Percentiles rank a stretch among this genome's conserved stretches.
These are phyloP conservation scores for Lepus timidus DNA, from an alignment of 2,113 vertebrate species.

Conservation along the genomic window DNA sequence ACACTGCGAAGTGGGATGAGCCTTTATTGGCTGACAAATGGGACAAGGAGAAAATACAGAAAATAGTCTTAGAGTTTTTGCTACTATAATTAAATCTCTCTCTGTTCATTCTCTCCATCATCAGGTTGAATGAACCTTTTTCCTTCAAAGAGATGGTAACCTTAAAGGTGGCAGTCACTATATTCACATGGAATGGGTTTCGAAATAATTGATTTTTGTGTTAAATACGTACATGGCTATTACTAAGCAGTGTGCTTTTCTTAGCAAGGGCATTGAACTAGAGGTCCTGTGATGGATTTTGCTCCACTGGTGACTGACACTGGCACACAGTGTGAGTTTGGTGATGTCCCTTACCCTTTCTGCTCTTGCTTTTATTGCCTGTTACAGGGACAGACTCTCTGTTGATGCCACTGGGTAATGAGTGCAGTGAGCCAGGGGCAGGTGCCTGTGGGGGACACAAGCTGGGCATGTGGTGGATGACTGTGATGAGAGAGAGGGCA, in stretches of 20 bases:
- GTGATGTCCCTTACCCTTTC: constrained; percentile 11
- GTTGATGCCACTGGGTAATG: neutral
- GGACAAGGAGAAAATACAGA: constrained; percentile 50
- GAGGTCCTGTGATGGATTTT: constrained; percentile 34
- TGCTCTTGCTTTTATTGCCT: neutral
- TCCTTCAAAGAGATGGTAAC: neutral
- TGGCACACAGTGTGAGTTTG: neutral
- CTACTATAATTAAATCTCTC: constrained; percentile 41
- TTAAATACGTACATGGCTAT: constrained; percentile 36
- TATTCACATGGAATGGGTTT: constrained; percentile 28
- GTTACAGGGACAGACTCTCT: neutral
- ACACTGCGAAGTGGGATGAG: neutral
- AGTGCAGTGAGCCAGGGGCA: neutral
- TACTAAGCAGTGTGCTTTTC: constrained; percentile 41
- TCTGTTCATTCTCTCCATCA: neutral
- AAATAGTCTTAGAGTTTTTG: constrained; percentile 52
- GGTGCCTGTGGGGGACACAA: neutral
- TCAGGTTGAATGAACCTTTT: constrained; percentile 38
- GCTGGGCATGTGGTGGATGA: neutral
- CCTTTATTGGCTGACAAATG: constrained; percentile 55
- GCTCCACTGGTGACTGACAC: neutral
- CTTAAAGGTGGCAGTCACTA: constrained; percentile 48
- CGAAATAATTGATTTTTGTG: constrained; percentile 53
- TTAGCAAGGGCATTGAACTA: neutral
- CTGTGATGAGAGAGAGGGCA: constrained; percentile 5